Conservation (phyloP, 2,888 invertebrate species). For the Hydroisotoma schaefferi region DNA sequence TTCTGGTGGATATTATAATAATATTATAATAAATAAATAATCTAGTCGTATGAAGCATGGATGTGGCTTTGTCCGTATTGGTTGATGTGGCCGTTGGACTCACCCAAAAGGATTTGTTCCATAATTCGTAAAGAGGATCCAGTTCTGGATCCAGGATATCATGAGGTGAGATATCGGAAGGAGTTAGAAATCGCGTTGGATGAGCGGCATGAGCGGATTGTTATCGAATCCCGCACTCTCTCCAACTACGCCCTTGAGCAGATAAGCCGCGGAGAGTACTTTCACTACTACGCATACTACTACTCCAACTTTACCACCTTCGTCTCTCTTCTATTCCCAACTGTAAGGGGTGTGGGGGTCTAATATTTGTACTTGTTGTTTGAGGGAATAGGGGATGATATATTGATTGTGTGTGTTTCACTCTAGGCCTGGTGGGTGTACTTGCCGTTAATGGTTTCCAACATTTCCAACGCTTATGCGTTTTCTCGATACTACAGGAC, state of each 20-base stretch:
- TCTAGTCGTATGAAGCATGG: not conserved
- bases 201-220: slow-evolving; percentile 6
- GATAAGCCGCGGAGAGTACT: not conserved
- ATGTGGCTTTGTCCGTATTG: not conserved
- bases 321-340: too few species aligned
- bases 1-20: too few species aligned
- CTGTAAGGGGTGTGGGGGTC: too few species aligned
- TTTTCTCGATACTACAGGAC: not conserved
- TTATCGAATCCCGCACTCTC: not conserved
- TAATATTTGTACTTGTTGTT: too few species aligned
- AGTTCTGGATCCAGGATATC: not conserved
- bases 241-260: not conserved
- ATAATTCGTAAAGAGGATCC: not conserved
- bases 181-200: slow-evolving; percentile 7
- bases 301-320: too few species aligned
- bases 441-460: not conserved
- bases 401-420: not conserved
- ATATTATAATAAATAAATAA: too few species aligned
- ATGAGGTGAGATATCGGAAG: not conserved
- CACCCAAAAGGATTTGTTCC: not conserved
- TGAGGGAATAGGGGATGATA: too few species aligned
- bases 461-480: slow-evolving; percentile 6
- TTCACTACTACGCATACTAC: not conserved
- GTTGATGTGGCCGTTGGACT: not conserved
- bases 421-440: not conserved